Percentiles rank a stretch among this genome's conserved stretches.
These are phyloP conservation scores for Halcyon badia DNA, from an alignment of 2,797 vertebrate species.

Conservation along the genomic window DNA sequence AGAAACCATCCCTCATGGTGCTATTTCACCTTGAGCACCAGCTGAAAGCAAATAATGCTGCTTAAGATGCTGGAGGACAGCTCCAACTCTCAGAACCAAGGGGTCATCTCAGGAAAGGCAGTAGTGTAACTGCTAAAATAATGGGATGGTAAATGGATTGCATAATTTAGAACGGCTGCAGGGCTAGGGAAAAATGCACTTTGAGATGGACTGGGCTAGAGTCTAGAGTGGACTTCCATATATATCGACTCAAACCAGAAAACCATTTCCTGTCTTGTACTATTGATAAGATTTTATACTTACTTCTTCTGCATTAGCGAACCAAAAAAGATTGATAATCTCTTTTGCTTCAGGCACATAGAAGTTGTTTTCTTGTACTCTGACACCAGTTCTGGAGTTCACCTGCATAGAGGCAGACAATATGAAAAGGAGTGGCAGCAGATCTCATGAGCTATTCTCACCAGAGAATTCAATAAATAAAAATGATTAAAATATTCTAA, in stretches of 20 bases:
- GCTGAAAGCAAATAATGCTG: not conserved
- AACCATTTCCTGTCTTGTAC: not conserved
- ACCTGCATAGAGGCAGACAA: conserved; percentile 30
- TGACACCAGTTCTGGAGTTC: conserved; percentile 61
- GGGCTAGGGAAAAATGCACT: not conserved
- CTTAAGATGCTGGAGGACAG: not conserved
- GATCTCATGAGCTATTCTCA: not conserved
- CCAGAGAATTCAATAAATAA: not conserved
- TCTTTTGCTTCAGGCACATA: not conserved
- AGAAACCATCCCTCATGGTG: not conserved
- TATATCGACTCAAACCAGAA: not conserved
- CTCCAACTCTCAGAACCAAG: not conserved
- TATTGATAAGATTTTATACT: conserved; percentile 14
- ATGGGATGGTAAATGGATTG: not conserved
- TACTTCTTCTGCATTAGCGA: accelerated
- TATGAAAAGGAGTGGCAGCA: not conserved
- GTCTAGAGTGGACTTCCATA: not conserved
- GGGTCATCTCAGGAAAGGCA: not conserved
- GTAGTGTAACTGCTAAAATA: not conserved
- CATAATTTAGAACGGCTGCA: not conserved
- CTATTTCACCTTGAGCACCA: not conserved
- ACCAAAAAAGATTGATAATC: accelerated
- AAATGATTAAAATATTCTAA: not conserved
- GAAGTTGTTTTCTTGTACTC: conserved; percentile 60
- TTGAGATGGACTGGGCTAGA: not conserved